Percentiles rank a stretch among this genome's conserved stretches.
Evolutionary conservation across 2,797 vertebrate species (phyloP).

Genomic region (Hybognathus amarus): DNA sequence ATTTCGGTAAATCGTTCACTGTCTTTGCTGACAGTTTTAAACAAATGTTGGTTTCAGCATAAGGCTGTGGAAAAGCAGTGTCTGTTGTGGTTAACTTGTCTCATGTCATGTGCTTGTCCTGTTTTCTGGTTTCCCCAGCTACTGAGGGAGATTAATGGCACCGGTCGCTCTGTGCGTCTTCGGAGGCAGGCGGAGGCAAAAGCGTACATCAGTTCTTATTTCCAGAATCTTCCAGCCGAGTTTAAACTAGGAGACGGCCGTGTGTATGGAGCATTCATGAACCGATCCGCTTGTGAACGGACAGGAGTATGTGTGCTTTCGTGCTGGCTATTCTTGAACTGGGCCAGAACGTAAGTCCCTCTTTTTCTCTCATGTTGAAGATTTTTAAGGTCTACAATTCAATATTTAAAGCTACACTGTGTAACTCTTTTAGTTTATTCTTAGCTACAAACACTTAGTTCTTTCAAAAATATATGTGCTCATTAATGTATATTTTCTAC

Average conservation of each 20-base stretch:
- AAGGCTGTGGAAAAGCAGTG: background rate
- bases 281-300: conserved; percentile 92
- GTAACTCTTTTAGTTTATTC: too few relatives aligned
- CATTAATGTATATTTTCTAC: too few relatives aligned
- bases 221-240: conserved; percentile 93
- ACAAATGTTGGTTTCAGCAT: background rate
- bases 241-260: conserved; percentile 94
- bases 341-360: conserved; percentile 90
- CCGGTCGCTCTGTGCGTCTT: conserved; percentile 67
- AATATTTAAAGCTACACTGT: background rate
- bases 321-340: conserved; percentile 94
- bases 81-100: conserved; percentile 1
- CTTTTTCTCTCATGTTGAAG: background rate
- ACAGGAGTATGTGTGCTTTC: conserved; percentile 97
- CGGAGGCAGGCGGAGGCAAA: conserved; percentile 82
- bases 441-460: too few relatives aligned
- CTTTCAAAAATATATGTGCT: too few relatives aligned
- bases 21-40: background rate
- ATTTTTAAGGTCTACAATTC: background rate
- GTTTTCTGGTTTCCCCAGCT: conserved; percentile 73
- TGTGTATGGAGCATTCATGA: conserved; percentile 93
- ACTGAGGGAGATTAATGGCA: conserved; percentile 94
- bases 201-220: conserved; percentile 93
- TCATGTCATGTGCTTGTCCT: conserved; percentile 2
- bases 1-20: background rate